Evolutionary conservation across 2,113 vertebrate genomes (phyloP).

Genomic region (Spilogale gracilis): DNA sequence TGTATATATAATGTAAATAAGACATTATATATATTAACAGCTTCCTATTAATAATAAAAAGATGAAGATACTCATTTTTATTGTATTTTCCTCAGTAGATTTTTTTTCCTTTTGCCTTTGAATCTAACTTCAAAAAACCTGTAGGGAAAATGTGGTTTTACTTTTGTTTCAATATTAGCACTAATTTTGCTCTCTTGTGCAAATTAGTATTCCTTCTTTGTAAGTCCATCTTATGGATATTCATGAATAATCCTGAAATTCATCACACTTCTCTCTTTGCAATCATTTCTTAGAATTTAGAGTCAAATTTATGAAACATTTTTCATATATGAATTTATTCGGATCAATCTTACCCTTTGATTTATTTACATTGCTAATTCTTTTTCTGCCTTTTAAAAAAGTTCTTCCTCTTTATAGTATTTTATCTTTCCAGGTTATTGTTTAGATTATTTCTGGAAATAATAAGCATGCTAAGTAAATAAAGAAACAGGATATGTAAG

Average conservation of each 20-base stretch:
- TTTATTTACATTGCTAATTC: background rate
- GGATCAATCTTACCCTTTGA: background rate
- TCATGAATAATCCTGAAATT: background rate
- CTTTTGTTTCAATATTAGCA: background rate
- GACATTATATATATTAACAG: background rate
- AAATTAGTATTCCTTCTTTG: background rate
- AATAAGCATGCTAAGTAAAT: background rate
- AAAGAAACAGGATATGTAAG: background rate
- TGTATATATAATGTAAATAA: background rate
- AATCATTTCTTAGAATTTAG: background rate
- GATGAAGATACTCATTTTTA: background rate
- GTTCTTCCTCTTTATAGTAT: background rate
- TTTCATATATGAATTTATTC: background rate
- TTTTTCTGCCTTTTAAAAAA: background rate
- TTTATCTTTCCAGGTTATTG: background rate
- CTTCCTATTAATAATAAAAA: background rate
- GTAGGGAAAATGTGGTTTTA: background rate
- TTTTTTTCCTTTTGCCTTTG: background rate
- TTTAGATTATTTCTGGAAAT: background rate
- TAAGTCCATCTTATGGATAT: background rate
- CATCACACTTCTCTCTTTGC: background rate
- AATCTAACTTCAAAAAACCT: background rate
- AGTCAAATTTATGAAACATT: background rate
- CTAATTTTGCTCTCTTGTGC: background rate
- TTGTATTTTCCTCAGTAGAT: background rate